Conservation (phyloP, 1,140 invertebrate genomes). For the Whitmania pigra region DNA sequence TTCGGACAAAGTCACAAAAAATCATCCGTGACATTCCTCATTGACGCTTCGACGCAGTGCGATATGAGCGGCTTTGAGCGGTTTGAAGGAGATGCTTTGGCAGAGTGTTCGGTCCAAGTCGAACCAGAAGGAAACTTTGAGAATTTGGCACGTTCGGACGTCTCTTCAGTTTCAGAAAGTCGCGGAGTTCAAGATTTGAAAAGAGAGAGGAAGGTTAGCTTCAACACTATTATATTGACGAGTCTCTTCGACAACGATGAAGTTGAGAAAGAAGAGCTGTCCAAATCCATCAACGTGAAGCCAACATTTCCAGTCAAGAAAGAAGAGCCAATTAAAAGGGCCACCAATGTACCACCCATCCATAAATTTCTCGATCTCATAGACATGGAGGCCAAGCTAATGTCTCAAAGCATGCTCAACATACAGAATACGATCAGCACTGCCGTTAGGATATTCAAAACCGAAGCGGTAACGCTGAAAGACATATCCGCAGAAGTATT, state of each 20-base stretch:
- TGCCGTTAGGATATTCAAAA: neutral
- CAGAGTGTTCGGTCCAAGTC: neutral
- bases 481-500: conserved; percentile 2
- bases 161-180: neutral
- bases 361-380: conserved; percentile 7
- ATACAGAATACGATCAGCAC: neutral
- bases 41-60: conserved; percentile 8
- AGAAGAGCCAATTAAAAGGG: neutral
- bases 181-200: neutral
- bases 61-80: neutral
- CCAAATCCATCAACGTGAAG: neutral
- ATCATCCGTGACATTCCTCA: neutral
- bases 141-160: neutral
- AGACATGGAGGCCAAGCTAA: neutral
- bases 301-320: neutral
- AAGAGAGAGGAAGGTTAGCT: conserved; percentile 5
- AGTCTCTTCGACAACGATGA: conserved; percentile 9
- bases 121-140: neutral
- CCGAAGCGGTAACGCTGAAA: conserved; percentile 1
- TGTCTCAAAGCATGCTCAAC: neutral
- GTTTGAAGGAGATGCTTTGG: neutral
- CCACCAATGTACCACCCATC: neutral
- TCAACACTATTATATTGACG: conserved; percentile 10
- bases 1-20: neutral
- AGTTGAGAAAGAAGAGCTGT: neutral